Percentiles rank a stretch among this genome's conserved stretches.
Evolutionary conservation across 2,113 vertebrate species (phyloP).

Genomic region (Scatophagus argus): DNA sequence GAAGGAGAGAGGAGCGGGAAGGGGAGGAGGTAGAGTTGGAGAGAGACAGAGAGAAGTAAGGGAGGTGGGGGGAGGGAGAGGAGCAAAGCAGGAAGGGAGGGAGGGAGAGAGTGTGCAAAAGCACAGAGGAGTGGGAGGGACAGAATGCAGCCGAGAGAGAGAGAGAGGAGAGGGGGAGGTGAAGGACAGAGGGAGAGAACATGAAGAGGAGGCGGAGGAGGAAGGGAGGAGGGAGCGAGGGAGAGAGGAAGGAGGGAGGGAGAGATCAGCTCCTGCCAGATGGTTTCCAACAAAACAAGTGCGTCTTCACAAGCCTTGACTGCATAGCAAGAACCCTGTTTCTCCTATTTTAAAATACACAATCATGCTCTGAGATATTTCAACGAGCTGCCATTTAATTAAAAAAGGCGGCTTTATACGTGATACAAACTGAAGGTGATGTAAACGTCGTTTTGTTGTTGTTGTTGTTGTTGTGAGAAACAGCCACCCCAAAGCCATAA

Average conservation of each 20-base stretch:
- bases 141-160: constrained; percentile 68
- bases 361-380: neutral
- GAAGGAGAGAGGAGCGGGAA: constrained; percentile 51
- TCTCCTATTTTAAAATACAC: neutral
- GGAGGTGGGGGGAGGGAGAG: constrained; percentile 62
- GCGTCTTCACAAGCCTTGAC: constrained; percentile 64
- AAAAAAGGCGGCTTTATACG: neutral
- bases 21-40: constrained; percentile 44
- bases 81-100: constrained; percentile 56
- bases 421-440: neutral
- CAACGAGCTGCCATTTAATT: neutral
- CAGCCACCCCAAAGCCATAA: neutral
- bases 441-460: neutral
- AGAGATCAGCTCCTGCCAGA: constrained; percentile 81
- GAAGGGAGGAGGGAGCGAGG: constrained; percentile 44
- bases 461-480: neutral
- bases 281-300: constrained; percentile 83
- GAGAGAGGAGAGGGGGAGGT: constrained; percentile 67
- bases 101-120: constrained; percentile 51
- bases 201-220: constrained; percentile 72
- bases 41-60: constrained; percentile 41
- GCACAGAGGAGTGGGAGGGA: constrained; percentile 78
- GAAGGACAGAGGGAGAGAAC: constrained; percentile 74
- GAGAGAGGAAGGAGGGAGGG: constrained; percentile 52
- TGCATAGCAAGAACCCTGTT: constrained; percentile 18